Base-by-base conservation (phyloP, 2,113 vertebrate genomes). In the Ginglymostoma cirratum region DNA sequence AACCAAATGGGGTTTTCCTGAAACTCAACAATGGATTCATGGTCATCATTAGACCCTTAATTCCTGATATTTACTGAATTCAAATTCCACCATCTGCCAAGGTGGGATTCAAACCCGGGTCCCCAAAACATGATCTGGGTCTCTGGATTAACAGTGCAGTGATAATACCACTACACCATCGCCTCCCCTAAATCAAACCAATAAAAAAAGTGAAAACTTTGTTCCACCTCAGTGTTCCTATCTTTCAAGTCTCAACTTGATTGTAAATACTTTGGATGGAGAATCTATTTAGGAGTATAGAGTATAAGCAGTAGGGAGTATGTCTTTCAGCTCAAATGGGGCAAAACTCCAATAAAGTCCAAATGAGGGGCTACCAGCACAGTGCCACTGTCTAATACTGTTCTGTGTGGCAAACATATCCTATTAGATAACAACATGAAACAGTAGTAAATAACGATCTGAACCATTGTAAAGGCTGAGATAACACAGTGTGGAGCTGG, bases 261-360 rank as follows among this genome's bases (percentile, higher is more conserved):
- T 61, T 90, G 52, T 15, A 90, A 90, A 90, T 61, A 90, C 87
- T 90, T 24, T 90, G 87, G 87, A 61, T 30, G 87, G 48, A 55
- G 27, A 90, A 90, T 34, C 24, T 61, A 90, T 12, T 15, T 27
- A 19, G 42, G 38, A 45, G 48, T 48, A 23, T 34, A 52, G 15
- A 90, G 87, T 34, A 90, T 61, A 30, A 61, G 14, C 61, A 34
- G 55, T 61, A 34, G 12, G 10, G 61, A 61, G 24, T 55, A 3
- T 61, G 27, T 34, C 55, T 61, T 2, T 61, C 87, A 90, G 24
- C 27, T 17, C 3, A 24, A 55, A 14, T 30, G 48, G 52, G 15
- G 24, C 27, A 34, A 90, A 30, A 27, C 61, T 90, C 87, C 55
- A 10, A 34, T 30, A 12, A 55, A 61, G 87, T 3, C 87, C 86